Conservation (phyloP, 2,797 vertebrate species). For the Buceros bicornis region DNA sequence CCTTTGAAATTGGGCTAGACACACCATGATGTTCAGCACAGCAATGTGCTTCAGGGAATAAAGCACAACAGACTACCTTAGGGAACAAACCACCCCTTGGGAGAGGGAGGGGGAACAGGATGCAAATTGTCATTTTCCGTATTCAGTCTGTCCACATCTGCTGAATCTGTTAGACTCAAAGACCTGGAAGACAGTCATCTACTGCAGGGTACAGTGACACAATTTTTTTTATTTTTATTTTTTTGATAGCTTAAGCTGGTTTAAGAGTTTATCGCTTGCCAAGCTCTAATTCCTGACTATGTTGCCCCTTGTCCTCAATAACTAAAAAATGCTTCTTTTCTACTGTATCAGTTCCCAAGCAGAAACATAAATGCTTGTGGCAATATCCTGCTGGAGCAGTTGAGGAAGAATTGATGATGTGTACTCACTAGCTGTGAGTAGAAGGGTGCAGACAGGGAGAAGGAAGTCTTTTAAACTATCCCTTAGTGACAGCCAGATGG, state of each 20-base stretch:
- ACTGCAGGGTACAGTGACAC: background rate
- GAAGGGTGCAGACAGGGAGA: background rate
- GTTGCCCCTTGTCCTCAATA: background rate
- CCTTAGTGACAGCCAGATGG: background rate
- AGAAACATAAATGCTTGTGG: background rate
- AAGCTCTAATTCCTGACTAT: background rate
- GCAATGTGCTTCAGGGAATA: background rate
- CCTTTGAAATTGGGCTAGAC: constrained; percentile 13
- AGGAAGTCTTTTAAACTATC: background rate
- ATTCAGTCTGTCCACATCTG: background rate
- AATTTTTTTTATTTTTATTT: background rate
- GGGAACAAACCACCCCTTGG: rapidly evolving
- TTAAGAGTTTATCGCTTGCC: background rate
- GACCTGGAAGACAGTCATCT: background rate
- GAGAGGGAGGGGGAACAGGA: background rate
- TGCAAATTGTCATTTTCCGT: background rate
- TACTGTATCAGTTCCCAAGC: background rate
- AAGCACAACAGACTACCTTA: background rate
- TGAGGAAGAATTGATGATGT: background rate
- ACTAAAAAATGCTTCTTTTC: background rate
- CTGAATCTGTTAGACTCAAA: background rate
- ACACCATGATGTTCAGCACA: background rate
- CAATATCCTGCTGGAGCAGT: background rate
- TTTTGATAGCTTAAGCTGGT: background rate
- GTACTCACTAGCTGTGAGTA: background rate